phyloP scores from a whole-genome alignment of 2,113 vertebrate genomes.

The Macrotis lagotis region DNA sequence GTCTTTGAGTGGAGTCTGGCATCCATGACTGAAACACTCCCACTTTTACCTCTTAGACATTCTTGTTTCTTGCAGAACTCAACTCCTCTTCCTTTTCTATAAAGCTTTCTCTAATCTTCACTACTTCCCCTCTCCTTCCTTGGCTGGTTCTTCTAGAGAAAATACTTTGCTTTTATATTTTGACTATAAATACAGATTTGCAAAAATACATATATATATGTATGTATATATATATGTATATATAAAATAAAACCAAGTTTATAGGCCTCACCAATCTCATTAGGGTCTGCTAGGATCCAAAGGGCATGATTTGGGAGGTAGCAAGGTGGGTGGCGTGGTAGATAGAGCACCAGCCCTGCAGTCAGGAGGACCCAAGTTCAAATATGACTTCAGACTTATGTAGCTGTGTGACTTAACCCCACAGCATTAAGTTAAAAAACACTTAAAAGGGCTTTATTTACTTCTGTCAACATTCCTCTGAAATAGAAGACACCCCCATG shows the following conservation, averaged over 20 bases:
- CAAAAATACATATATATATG: background rate
- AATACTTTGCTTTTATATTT: background rate
- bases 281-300: background rate
- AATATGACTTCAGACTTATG: too few relatives aligned
- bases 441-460: background rate
- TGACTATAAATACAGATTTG: background rate
- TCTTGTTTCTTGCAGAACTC: background rate
- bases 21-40: background rate
- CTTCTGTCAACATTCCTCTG: background rate
- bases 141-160: background rate
- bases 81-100: background rate
- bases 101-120: background rate
- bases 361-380: too few relatives aligned
- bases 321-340: too few relatives aligned
- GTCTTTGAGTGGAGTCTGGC: background rate
- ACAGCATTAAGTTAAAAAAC: too few relatives aligned
- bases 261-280: background rate
- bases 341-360: too few relatives aligned
- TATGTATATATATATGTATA: background rate
- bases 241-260: background rate
- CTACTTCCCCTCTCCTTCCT: background rate
- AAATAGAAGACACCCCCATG: background rate
- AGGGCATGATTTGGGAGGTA: background rate
- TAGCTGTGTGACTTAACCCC: too few relatives aligned
- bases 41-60: background rate